Percentiles rank a stretch among this genome's conserved stretches.
Conservation (phyloP, 2,113 vertebrate genomes). For the Anolis sagrei region DNA sequence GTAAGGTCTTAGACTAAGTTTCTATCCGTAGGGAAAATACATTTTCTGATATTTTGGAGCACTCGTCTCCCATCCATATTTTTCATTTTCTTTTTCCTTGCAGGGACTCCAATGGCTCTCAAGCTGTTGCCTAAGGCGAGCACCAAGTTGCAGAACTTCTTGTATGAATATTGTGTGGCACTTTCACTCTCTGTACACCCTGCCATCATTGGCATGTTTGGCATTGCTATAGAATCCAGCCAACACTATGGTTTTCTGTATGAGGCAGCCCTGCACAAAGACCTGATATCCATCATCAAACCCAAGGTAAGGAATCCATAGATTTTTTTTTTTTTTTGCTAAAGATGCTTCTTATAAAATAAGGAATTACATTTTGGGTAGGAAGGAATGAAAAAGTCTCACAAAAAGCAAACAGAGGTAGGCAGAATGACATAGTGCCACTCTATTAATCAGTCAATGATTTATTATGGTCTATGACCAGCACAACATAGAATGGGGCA, state of each 20-base stretch:
- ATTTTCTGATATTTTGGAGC: neutral
- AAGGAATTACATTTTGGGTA: neutral
- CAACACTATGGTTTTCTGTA: constrained; percentile 87
- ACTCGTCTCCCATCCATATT: neutral
- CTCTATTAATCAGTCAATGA: too few relatives aligned
- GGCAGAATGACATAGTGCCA: too few relatives aligned
- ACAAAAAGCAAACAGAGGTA: too few relatives aligned
- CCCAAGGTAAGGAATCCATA: constrained; percentile 79
- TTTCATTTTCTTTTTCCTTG: neutral
- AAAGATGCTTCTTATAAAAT: neutral
- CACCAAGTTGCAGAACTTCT: constrained; percentile 85
- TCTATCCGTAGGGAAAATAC: neutral
- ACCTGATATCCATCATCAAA: constrained; percentile 87
- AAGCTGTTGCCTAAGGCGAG: constrained; percentile 87
- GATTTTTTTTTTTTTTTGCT: too few relatives aligned
- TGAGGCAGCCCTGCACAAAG: constrained; percentile 84
- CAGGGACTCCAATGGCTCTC: constrained; percentile 87
- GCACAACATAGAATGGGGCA: too few relatives aligned
- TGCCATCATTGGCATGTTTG: constrained; percentile 85
- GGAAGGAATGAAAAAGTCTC: too few relatives aligned
- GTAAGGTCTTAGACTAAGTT: neutral
- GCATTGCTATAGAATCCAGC: constrained; percentile 85
- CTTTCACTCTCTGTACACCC: constrained; percentile 85
- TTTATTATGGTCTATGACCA: too few relatives aligned
- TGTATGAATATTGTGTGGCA: constrained; percentile 90